A percentile compares a stretch with the other conserved stretches of the same genome.
Conservation (phyloP, 2,888 invertebrate genomes). For the Morpho helenor region DNA sequence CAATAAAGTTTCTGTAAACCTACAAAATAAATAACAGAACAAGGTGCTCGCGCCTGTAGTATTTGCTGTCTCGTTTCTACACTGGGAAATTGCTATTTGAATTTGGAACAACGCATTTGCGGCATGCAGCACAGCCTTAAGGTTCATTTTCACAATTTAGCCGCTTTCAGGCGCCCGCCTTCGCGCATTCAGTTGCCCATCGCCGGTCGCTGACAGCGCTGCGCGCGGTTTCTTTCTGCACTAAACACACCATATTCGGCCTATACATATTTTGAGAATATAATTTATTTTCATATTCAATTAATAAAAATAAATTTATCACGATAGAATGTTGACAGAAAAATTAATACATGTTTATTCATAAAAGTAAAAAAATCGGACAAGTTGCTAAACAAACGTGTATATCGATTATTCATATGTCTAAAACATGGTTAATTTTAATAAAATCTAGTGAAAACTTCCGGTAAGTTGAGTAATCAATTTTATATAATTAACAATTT, state of each 20-base stretch:
- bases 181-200: constrained; percentile 60
- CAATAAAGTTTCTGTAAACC: constrained; percentile 3
- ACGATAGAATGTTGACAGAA: background rate
- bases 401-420: constrained; percentile 49
- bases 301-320: constrained; percentile 7
- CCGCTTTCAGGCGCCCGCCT: constrained; percentile 48
- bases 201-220: constrained; percentile 60
- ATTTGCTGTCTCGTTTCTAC: constrained; percentile 24
- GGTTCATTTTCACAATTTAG: constrained; percentile 5
- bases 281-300: constrained; percentile 5
- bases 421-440: constrained; percentile 8
- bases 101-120: constrained; percentile 31
- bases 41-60: constrained; percentile 9
- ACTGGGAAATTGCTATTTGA: constrained; percentile 18
- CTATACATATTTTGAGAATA: constrained; percentile 32
- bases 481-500: background rate
- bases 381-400: constrained; percentile 61
- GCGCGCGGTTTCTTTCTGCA: constrained; percentile 49
- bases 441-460: constrained; percentile 1
- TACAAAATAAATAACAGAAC: constrained; percentile 7
- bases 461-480: constrained; percentile 9
- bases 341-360: too few relatives aligned
- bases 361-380: constrained; percentile 26
- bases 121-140: constrained; percentile 22
- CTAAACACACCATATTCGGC: constrained; percentile 63